Conservation (phyloP, 2,888 invertebrate species). For the Orchestes rusci region DNA sequence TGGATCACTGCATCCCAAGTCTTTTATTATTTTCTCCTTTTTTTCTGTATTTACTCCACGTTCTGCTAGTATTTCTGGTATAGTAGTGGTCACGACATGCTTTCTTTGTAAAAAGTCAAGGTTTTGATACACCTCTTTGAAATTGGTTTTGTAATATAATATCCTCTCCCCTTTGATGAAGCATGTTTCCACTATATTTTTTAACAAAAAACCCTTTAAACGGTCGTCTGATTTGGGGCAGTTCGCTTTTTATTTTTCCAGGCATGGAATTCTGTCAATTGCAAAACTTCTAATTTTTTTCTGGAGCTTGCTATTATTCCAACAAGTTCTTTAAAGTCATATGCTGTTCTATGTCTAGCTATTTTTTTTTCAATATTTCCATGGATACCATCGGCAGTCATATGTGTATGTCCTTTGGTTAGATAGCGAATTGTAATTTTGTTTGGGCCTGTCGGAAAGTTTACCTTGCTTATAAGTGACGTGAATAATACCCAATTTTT, state of each 20-base stretch:
- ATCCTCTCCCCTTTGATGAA: background rate
- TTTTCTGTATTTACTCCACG: no score
- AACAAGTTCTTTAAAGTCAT: conserved; percentile 6
- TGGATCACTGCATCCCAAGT: conserved; percentile 5
- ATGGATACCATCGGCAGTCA: conserved; percentile 9
- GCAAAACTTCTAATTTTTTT: background rate
- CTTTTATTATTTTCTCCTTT: no score
- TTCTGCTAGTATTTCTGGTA: no score
- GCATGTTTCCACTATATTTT: background rate
- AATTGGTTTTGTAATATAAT: background rate
- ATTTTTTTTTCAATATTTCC: background rate
- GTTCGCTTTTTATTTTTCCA: background rate
- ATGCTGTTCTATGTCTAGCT: background rate
- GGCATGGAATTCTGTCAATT: background rate
- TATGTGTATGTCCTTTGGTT: conserved; percentile 20
- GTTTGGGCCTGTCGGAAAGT: conserved; percentile 11
- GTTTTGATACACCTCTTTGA: background rate
- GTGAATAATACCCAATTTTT: conserved; percentile 16
- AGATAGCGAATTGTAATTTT: conserved; percentile 13
- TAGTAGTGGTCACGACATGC: no score
- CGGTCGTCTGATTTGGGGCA: background rate
- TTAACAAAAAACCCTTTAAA: conserved; percentile 1
- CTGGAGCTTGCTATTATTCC: background rate
- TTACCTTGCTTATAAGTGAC: conserved; percentile 11
- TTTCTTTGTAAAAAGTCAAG: background rate